Conservation (phyloP, 2,888 invertebrate species). For the Priocnemis perturbator region DNA sequence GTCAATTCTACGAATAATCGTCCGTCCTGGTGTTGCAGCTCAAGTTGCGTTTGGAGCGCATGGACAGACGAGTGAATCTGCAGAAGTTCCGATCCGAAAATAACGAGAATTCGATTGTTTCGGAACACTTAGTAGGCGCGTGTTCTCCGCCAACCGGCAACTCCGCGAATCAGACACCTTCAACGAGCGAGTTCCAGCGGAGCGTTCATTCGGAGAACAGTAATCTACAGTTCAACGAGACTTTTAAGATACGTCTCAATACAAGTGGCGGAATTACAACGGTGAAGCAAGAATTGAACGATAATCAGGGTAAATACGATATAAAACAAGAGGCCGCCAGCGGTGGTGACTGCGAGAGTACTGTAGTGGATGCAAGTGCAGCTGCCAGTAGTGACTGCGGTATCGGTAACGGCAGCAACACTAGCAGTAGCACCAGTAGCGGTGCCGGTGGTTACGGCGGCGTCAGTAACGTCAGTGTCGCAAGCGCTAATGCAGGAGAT, state of each 20-base stretch:
- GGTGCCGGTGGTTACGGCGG: slow-evolving; percentile 37
- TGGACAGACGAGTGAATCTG: slow-evolving; percentile 80
- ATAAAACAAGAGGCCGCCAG: slow-evolving; percentile 57
- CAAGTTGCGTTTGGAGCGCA: slow-evolving; percentile 81
- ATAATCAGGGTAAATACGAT: slow-evolving; percentile 63
- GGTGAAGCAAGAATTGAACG: slow-evolving; percentile 69
- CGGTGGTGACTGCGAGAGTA: too few relatives aligned
- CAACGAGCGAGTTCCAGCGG: slow-evolving; percentile 64
- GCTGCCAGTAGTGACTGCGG: too few relatives aligned
- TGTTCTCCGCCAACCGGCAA: slow-evolving; percentile 69
- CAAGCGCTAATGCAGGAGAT: too few relatives aligned
- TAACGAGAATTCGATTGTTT: slow-evolving; percentile 63
- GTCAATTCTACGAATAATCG: too few relatives aligned
- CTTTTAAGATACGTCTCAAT: slow-evolving; percentile 72
- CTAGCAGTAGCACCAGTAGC: too few relatives aligned
- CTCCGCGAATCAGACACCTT: slow-evolving; percentile 52
- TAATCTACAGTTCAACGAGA: slow-evolving; percentile 68
- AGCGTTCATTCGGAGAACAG: slow-evolving; percentile 57
- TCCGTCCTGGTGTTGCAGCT: slow-evolving; percentile 76
- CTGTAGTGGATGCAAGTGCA: too few relatives aligned
- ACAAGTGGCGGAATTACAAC: slow-evolving; percentile 72
- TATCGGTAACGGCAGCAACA: background rate
- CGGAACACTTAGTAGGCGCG: slow-evolving; percentile 62
- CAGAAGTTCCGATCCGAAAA: slow-evolving; percentile 73
- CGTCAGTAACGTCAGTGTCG: too few relatives aligned